Evolutionary conservation across 2,888 invertebrate species (phyloP).

Genomic region (Papilio elwesi): DNA sequence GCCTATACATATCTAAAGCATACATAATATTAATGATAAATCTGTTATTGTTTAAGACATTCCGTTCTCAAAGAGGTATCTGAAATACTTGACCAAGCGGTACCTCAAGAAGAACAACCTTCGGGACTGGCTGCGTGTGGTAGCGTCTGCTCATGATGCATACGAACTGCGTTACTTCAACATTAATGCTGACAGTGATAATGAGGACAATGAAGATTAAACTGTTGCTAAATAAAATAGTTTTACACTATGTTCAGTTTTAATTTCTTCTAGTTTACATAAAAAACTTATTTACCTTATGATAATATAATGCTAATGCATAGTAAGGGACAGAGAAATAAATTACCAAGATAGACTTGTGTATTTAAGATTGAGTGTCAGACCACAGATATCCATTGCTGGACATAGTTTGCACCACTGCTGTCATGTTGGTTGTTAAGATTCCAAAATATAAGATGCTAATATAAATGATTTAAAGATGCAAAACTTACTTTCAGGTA

Average conservation of each 20-base stretch:
- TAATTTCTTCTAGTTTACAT: no score
- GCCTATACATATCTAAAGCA: background rate
- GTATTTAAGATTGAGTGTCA: no score
- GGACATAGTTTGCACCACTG: no score
- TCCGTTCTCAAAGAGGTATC: conserved; percentile 93
- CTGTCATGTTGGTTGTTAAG: no score
- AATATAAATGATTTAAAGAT: no score
- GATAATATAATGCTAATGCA: no score
- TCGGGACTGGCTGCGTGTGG: conserved; percentile 99
- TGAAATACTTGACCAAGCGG: conserved; percentile 99
- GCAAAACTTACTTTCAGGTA: no score
- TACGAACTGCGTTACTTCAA: conserved; percentile 99
- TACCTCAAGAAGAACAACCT: conserved; percentile 99
- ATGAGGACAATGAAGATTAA: conserved; percentile 95
- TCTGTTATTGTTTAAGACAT: conserved; percentile 74
- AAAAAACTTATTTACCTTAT: no score
- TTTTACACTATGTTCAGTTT: conserved; percentile 67
- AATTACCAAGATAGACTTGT: no score
- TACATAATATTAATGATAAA: background rate
- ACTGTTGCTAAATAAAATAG: conserved; percentile 73
- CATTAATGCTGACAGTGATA: conserved; percentile 89
- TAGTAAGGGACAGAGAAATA: no score
- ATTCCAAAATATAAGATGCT: no score
- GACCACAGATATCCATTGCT: no score
- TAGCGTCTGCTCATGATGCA: conserved; percentile 97